Evolutionary conservation across 2,797 vertebrate species (phyloP).

Genomic region (Knipowitschia caucasica): DNA sequence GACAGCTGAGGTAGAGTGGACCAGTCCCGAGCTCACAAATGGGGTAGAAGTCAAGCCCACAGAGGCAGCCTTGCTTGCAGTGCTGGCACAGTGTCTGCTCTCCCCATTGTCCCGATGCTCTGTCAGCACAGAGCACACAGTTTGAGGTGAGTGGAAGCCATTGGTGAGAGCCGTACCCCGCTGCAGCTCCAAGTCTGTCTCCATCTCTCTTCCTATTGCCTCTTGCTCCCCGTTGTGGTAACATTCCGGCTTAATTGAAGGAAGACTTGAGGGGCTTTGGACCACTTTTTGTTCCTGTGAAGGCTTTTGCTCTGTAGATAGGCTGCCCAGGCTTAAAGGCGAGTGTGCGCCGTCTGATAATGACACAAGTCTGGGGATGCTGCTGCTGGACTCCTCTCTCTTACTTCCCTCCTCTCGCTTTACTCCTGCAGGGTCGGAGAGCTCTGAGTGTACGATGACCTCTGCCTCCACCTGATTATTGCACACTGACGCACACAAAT

Average conservation of each 20-base stretch:
- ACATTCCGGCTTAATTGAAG: constrained; percentile 46
- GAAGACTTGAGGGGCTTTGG: constrained; percentile 54
- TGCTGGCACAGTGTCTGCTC: constrained; percentile 63
- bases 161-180: constrained; percentile 72
- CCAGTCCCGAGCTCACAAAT: constrained; percentile 71
- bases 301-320: constrained; percentile 30
- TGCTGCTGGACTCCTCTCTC: constrained; percentile 40
- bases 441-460: constrained; percentile 94
- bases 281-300: constrained; percentile 47
- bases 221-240: constrained; percentile 61
- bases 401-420: constrained; percentile 34
- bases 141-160: constrained; percentile 78
- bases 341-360: constrained; percentile 52
- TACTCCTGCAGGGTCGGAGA: constrained; percentile 74
- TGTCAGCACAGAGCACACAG: constrained; percentile 39
- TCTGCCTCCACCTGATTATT: constrained; percentile 91
- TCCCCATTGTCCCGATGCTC: constrained; percentile 73
- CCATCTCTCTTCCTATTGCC: constrained; percentile 25
- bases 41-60: constrained; percentile 58
- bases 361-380: constrained; percentile 50
- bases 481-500: constrained; percentile 63
- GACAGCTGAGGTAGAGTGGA: constrained; percentile 73
- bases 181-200: constrained; percentile 42
- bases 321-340: constrained; percentile 36
- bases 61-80: constrained; percentile 64